Conservation (phyloP, 2,113 vertebrate species). For the Dicerorhinus sumatrensis region DNA sequence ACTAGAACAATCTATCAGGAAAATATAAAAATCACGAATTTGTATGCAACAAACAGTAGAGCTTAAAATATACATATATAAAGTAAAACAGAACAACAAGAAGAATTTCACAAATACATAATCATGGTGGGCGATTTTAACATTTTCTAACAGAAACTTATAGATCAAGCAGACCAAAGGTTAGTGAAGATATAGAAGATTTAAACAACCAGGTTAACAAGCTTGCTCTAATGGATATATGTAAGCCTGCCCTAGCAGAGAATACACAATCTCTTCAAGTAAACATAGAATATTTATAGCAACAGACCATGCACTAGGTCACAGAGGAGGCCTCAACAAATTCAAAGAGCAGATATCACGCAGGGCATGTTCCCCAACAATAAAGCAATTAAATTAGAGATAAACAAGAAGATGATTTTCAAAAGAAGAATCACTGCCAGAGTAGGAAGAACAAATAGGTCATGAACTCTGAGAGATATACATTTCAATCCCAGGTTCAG, state of each 20-base stretch:
- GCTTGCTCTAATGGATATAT: not conserved
- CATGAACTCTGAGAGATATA: not conserved
- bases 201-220: not conserved
- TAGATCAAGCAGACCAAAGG: not conserved
- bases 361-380: not conserved
- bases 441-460: not conserved
- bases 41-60: not conserved
- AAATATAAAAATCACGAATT: constrained; percentile 5
- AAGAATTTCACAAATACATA: not conserved
- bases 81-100: not conserved
- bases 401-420: not conserved
- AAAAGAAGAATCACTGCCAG: not conserved
- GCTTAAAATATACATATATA: not conserved
- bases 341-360: not conserved
- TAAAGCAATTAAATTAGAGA: not conserved
- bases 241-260: not conserved
- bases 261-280: not conserved
- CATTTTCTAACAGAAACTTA: not conserved
- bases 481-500: not conserved
- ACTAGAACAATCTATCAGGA: not conserved
- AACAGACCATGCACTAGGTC: not conserved
- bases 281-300: not conserved
- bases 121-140: not conserved
- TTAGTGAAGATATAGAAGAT: not conserved
- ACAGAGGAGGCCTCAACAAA: not conserved